phyloP scores from a whole-genome alignment of 2,113 vertebrate genomes.

The Phaetusa simplex region DNA sequence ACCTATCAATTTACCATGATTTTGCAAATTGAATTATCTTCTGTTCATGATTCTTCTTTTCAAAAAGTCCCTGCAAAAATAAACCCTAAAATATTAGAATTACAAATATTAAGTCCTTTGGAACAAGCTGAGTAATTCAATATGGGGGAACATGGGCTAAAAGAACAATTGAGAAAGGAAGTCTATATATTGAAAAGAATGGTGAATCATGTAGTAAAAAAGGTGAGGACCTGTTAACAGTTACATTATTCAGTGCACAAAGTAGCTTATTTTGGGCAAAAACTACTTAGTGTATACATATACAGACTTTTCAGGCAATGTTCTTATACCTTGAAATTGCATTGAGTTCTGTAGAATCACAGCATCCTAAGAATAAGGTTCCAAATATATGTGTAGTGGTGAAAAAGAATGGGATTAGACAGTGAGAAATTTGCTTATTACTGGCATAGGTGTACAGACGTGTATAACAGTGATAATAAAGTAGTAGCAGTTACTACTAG shows the following conservation, averaged over 20 bases:
- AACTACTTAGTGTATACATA: not conserved
- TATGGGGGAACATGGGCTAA: rapidly evolving
- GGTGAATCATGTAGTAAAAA: not conserved
- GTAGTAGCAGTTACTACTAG: not conserved
- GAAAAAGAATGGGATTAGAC: not conserved
- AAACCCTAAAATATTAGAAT: not conserved
- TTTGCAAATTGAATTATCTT: not conserved
- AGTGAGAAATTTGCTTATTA: not conserved
- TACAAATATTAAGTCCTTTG: not conserved
- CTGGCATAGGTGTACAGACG: not conserved
- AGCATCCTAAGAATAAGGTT: not conserved
- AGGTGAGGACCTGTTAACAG: not conserved
- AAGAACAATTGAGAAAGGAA: not conserved
- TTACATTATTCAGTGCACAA: not conserved
- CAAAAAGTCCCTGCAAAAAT: not conserved
- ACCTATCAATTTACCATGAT: not conserved
- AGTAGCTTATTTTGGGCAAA: not conserved
- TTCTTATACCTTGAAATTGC: not conserved
- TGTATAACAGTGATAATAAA: not conserved
- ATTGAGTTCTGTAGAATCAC: not conserved
- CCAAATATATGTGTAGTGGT: not conserved
- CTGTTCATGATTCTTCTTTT: not conserved
- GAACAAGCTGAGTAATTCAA: not conserved
- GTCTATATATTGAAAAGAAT: not conserved
- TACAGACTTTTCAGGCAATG: not conserved